These are phyloP conservation scores for Asarcornis scutulata DNA, from an alignment of 2,113 vertebrate species.

Conservation along the genomic window DNA sequence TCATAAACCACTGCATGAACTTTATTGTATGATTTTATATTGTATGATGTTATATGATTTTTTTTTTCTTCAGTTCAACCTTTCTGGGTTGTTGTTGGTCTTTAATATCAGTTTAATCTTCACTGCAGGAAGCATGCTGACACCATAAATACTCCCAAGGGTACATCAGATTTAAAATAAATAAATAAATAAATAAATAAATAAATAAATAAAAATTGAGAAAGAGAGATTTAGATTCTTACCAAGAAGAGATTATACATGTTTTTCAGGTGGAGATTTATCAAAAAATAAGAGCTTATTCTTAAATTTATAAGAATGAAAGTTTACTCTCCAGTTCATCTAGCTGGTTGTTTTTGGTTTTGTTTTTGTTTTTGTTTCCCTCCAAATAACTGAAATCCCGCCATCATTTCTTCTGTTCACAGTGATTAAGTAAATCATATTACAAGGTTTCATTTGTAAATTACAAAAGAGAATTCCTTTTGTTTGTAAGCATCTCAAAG, in stretches of 20 bases:
- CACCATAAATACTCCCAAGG: neutral
- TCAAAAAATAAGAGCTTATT: neutral
- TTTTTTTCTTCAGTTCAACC: neutral
- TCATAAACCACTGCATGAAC: neutral
- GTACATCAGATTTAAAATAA: neutral
- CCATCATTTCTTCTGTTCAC: no score
- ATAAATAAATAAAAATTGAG: no score
- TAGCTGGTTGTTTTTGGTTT: no score
- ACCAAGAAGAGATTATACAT: rapidly evolving
- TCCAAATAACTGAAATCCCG: no score
- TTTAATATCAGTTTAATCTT: neutral
- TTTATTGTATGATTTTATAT: neutral
- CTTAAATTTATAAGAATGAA: neutral
- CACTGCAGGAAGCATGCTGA: neutral
- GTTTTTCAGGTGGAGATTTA: neutral
- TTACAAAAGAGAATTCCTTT: no score
- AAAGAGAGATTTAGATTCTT: neutral
- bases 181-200: no score
- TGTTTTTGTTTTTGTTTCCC: neutral
- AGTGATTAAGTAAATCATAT: no score
- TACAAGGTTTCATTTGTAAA: no score
- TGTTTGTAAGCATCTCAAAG: no score
- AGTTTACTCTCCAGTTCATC: neutral
- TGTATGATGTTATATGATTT: neutral
- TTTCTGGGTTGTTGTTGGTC: neutral